Percentiles rank a stretch among this genome's conserved stretches.
Conservation (phyloP, 2,888 invertebrate species). For the Drosophila meridiana region DNA sequence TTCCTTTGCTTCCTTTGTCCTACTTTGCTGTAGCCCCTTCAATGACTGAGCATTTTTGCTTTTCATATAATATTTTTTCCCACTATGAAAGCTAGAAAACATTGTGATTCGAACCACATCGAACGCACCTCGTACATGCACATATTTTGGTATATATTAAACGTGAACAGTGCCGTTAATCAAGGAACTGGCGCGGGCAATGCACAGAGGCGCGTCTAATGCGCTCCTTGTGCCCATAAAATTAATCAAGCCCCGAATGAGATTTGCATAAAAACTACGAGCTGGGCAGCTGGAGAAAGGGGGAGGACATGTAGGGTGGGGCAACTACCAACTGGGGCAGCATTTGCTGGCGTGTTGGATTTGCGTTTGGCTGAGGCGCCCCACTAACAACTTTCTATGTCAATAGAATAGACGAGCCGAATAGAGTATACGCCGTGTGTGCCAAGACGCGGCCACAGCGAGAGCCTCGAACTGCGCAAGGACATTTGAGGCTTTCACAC, state of each 20-base stretch:
- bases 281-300: neutral
- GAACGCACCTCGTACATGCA: conserved; percentile 36
- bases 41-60: neutral
- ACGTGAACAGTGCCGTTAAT: conserved; percentile 37
- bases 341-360: conserved; percentile 75
- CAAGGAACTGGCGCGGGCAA: conserved; percentile 31
- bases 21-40: too few relatives aligned
- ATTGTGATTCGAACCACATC: neutral
- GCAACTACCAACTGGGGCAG: conserved; percentile 17
- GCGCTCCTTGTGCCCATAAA: conserved; percentile 62
- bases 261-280: conserved; percentile 66
- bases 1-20: too few relatives aligned
- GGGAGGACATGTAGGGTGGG: neutral
- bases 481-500: conserved; percentile 66
- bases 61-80: neutral
- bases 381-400: conserved; percentile 78
- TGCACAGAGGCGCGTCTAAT: conserved; percentile 69
- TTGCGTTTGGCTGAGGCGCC: conserved; percentile 74
- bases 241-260: conserved; percentile 76
- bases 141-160: conserved; percentile 41
- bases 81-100: too few relatives aligned
- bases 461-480: conserved; percentile 83
- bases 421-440: conserved; percentile 12
- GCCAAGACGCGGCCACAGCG: conserved; percentile 25
- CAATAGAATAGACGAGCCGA: conserved; percentile 64